Evolutionary conservation across 2,113 vertebrate genomes (phyloP), one percentile per base, ranked within the genome.

Genomic region (Suricata suricatta): DNA sequence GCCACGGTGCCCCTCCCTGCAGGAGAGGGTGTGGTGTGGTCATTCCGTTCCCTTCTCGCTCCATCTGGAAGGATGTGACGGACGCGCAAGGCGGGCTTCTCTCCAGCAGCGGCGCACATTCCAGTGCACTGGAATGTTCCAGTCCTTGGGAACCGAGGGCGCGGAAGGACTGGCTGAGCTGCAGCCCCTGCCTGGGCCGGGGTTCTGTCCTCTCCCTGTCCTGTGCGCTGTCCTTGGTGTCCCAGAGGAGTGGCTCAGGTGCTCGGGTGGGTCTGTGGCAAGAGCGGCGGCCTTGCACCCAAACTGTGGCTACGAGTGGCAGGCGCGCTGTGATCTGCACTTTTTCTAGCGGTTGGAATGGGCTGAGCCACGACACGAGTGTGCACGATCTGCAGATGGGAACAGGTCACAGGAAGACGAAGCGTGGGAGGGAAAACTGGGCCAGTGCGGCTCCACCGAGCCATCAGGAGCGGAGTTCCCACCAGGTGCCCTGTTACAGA

Each of bases 161-260:
- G 25, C 12, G 57, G 60, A 8, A 3, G 23, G 44, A 15, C 35
- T 1, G 54, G 50, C 68, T 29, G 68, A 25, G 23, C 76, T 4
- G 1, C 17, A n/a, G 35, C 25, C 57, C 88, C 57, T 25, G 4
- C 54, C 12, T 60, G 57, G 0, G 9, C 41, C 72, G 15, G 64
- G 12, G 33, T 35, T 13, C 23, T 5, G 0, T 29, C 17, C 44
- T 10, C 5, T 1, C 1, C 29, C 60, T 13, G 1, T 52, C 3
- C 60, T 8, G 1, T 52, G 2, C n/a, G 5, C 44, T 47, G 27
- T 21, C 60, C 25, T 15, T 11, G 19, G 10, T 31, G n/a, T 23
- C 1, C 3, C 11, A n/a, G 1, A 1, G 2, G 6, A 35, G n/a
- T 0, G 27, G 2, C 7, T 4, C 41, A 23, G 4, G 3, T 2